Base-by-base conservation (phyloP, 2,797 vertebrate genomes). In the Onychomys leucogaster region DNA sequence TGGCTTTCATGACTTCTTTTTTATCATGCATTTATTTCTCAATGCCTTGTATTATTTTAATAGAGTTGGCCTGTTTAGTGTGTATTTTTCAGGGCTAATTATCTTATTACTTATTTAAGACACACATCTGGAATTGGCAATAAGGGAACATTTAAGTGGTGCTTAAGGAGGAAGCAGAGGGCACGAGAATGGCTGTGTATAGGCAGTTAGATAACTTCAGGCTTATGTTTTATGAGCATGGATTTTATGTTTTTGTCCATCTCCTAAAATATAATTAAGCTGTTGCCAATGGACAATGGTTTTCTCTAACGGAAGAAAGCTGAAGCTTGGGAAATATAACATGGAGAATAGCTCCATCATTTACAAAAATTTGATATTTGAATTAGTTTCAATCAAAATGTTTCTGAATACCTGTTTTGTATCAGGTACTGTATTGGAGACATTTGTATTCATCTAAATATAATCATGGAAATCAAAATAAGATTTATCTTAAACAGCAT, bases 71-170 rank as follows among this genome's bases (percentile, higher is more conserved):
- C 46, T 90, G 61, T 96, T 96, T 97, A 94, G 46, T 94, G 71
- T 96, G 73, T 95, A 88, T 96, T 92, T 82, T 96, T 97, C 84
- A 88, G 71, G 63, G 89, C 69, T 97, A 96, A 97, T 97, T 96
- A 97, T 97, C 96, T 97, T 97, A 97, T 98, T 98, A 97, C 98
- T 98, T 97, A 97, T 96, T 98, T 97, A 97, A 98, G 94, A 94
- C 67, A 94, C 80, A 75, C 94, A 96, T 97, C 94, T 97, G 94
- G 73, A 96, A 97, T 93, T 94, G 94, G 97, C 95, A 97, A 95
- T 97, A 92, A 93, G 97, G 94, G 89, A 96, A 89, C 88, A 80
- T 95, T 97, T 97, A 97, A 96, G 86, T 95, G 89, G 93, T 1
- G n/a, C 95, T 97, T 94, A 94, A 90, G 92, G 95, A 94, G 95